Evolutionary conservation across 2,113 vertebrate species (phyloP).

Genomic region (Apaloderma vittatum): DNA sequence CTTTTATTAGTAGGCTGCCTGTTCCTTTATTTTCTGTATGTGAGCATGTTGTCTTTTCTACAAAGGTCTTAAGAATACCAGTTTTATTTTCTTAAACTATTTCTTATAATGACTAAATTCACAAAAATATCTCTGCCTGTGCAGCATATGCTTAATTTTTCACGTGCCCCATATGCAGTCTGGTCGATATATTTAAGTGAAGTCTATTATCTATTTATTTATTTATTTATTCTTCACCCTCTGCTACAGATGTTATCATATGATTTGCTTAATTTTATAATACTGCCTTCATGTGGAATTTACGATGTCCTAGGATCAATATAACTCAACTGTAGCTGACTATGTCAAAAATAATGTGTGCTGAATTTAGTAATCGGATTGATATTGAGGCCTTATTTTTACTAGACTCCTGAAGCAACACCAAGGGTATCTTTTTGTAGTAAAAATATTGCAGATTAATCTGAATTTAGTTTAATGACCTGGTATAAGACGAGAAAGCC

Average conservation of each 20-base stretch:
- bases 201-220: accelerated
- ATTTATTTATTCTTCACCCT: not conserved
- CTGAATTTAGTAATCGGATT: not conserved
- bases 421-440: not conserved
- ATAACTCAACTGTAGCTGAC: not conserved
- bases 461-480: not conserved
- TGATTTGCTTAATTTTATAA: constrained; percentile 24
- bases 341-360: not conserved
- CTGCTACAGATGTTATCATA: constrained; percentile 8
- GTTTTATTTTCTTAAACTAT: constrained; percentile 70
- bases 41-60: constrained; percentile 42
- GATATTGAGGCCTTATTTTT: not conserved
- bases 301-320: not conserved
- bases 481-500: not conserved
- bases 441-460: not conserved
- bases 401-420: not conserved
- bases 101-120: constrained; percentile 49
- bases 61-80: constrained; percentile 59
- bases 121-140: constrained; percentile 45
- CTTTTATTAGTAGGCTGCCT: constrained; percentile 55
- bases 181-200: not conserved
- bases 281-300: not conserved
- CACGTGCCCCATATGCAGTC: not conserved
- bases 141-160: constrained; percentile 44
- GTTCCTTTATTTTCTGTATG: constrained; percentile 65